These are phyloP conservation scores for Mus caroli DNA, from an alignment of 2,797 vertebrate genomes.

Conservation along the genomic window DNA sequence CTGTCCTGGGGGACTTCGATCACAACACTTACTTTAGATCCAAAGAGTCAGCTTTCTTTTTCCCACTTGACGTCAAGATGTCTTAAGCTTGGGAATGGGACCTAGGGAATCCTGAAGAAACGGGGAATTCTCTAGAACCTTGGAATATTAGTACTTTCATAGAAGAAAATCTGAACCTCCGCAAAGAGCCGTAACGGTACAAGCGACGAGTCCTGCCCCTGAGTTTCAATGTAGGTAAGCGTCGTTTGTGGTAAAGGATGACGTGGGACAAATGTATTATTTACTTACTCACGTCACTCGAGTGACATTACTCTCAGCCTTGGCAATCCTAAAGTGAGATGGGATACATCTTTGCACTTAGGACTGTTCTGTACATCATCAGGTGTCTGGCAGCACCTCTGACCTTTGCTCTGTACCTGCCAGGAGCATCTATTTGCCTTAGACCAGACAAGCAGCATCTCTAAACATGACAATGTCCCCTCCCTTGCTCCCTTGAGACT, in stretches of 20 bases:
- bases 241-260: background rate
- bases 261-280: background rate
- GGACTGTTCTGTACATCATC: background rate
- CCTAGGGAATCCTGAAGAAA: background rate
- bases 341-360: background rate
- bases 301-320: background rate
- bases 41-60: background rate
- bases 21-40: background rate
- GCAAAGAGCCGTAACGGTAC: rapidly evolving
- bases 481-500: background rate
- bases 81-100: background rate
- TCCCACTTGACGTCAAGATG: background rate
- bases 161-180: background rate
- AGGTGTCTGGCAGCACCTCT: background rate
- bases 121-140: background rate
- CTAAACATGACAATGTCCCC: background rate
- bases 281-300: background rate
- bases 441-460: no score
- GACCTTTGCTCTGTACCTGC: background rate
- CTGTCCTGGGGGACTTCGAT: background rate
- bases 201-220: background rate
- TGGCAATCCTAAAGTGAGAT: background rate
- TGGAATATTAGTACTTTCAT: background rate
- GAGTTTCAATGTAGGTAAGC: background rate
- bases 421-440: no score